Conservation (phyloP, 2,888 invertebrate species). For the Cheilosia scutellata region DNA sequence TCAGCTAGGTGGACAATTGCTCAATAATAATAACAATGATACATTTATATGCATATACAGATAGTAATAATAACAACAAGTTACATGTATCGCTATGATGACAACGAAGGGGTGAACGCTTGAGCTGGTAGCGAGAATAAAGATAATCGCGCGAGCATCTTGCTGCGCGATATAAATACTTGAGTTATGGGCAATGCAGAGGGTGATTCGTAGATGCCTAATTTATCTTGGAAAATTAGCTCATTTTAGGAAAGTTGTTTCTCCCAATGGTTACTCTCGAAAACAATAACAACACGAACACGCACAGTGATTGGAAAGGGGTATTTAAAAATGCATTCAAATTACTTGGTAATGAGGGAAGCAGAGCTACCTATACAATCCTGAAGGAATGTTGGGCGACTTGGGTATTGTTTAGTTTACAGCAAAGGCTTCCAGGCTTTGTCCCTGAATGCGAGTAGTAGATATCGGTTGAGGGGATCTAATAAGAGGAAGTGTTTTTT, state of each 20-base stretch:
- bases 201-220: constrained; percentile 80
- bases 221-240: constrained; percentile 82
- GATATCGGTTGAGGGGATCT: neutral
- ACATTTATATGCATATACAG: constrained; percentile 53
- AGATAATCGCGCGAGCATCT: constrained; percentile 50
- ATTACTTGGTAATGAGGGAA: constrained; percentile 47
- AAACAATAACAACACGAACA: neutral
- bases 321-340: constrained; percentile 36
- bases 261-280: constrained; percentile 37
- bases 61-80: constrained; percentile 67
- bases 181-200: constrained; percentile 65
- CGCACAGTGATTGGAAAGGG: constrained; percentile 22
- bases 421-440: neutral
- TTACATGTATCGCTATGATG: constrained; percentile 60
- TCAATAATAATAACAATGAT: constrained; percentile 71
- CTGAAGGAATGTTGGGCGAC: constrained; percentile 12
- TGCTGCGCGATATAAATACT: constrained; percentile 35
- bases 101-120: constrained; percentile 62
- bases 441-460: neutral
- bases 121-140: constrained; percentile 22
- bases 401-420: constrained; percentile 11
- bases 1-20: constrained; percentile 62
- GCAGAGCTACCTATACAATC: neutral
- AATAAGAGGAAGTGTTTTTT: constrained; percentile 1
- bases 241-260: constrained; percentile 79